Conservation (phyloP, 2,113 vertebrate genomes). For the Apteryx mantelli region DNA sequence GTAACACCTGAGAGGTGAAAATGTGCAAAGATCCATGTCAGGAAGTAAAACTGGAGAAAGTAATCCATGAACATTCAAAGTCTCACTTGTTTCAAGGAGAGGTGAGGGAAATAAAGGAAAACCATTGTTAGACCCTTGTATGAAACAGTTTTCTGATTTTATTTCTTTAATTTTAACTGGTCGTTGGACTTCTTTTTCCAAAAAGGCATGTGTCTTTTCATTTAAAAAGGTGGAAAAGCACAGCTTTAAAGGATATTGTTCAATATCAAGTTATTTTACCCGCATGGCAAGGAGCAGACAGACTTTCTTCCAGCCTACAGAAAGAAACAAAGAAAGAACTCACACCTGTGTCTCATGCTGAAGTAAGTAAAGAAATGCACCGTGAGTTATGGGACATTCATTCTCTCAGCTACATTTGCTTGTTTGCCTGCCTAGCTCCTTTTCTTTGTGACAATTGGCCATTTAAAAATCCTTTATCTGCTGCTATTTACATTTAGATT, state of each 20-base stretch:
- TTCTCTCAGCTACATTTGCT: conserved; percentile 3
- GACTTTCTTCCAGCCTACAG: conserved; percentile 7
- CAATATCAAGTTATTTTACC: background rate
- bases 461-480: conserved; percentile 4
- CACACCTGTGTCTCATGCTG: background rate
- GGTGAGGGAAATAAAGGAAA: conserved; percentile 1
- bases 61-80: background rate
- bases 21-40: conserved; percentile 26
- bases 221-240: background rate
- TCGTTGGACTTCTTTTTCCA: background rate
- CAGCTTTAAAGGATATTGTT: background rate
- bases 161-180: background rate
- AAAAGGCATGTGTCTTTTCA: background rate
- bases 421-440: conserved; percentile 30
- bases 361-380: conserved; percentile 46
- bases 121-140: background rate
- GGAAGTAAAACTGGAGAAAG: background rate
- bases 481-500: conserved; percentile 17
- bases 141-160: background rate
- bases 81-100: background rate
- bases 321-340: conserved; percentile 10
- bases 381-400: conserved; percentile 23
- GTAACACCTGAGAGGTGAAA: conserved; percentile 37
- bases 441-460: background rate
- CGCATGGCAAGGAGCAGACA: conserved; percentile 2